phyloP scores from a whole-genome alignment of 2,888 invertebrate species.

The Andrena minutula region DNA sequence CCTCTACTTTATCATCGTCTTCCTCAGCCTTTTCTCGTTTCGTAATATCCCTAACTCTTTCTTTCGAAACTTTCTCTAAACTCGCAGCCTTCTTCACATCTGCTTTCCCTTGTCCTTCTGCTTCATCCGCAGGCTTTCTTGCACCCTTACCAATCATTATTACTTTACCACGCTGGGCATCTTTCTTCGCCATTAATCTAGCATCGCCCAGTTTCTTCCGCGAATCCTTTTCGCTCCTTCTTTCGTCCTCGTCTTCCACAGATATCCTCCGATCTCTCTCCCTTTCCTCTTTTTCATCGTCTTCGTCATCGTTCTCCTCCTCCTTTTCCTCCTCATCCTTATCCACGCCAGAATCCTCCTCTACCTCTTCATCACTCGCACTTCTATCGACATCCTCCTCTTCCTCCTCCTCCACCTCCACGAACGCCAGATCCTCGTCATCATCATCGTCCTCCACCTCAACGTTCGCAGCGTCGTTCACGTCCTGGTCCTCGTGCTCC shows the following conservation, averaged over 20 bases:
- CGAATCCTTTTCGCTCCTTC: neutral
- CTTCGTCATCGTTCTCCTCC: slow-evolving; percentile 71
- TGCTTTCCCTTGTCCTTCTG: slow-evolving; percentile 74
- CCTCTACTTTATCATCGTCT: slow-evolving; percentile 5
- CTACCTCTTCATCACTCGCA: neutral
- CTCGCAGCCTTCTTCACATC: slow-evolving; percentile 70
- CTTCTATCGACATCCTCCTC: neutral
- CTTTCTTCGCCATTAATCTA: neutral
- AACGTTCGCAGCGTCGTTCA: slow-evolving; percentile 48
- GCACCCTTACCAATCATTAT: neutral
- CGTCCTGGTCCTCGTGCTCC: slow-evolving; percentile 45
- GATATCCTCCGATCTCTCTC: slow-evolving; percentile 74
- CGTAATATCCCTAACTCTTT: slow-evolving; percentile 6
- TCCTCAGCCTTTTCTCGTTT: neutral
- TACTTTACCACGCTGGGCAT: neutral
- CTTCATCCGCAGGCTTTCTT: slow-evolving; percentile 53
- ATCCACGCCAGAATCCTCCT: slow-evolving; percentile 3
- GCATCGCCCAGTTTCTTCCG: neutral
- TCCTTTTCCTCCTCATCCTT: slow-evolving; percentile 38
- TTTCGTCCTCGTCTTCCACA: slow-evolving; percentile 70
- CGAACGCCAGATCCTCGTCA: slow-evolving; percentile 19
- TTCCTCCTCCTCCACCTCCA: slow-evolving; percentile 7
- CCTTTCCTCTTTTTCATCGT: slow-evolving; percentile 41
- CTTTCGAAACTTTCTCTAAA: slow-evolving; percentile 22
- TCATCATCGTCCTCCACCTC: slow-evolving; percentile 44